Base-by-base conservation (phyloP, 2,113 vertebrate species). In the Reinhardtius hippoglossoides region DNA sequence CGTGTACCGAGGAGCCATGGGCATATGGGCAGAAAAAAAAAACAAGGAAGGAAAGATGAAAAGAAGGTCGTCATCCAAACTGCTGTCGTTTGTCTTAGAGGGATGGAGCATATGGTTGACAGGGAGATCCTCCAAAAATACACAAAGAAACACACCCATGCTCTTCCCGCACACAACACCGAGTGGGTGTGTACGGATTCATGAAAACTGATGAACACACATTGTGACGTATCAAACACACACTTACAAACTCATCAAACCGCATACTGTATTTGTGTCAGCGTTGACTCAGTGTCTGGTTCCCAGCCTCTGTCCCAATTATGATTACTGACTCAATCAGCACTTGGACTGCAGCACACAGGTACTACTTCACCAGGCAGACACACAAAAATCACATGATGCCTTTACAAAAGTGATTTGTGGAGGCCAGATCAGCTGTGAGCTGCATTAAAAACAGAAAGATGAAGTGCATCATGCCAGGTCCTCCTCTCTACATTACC, bases 1-100 rank as follows among this genome's bases (percentile, higher is more conserved):
- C 61, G 20, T 80, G 80, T 61, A 37, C 56, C 1, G 55, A 67
- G 48, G 58, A 81, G 67, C 20, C 71, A 71, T 5, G 24, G 62
- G 42, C 72, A 63, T 81, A 46, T 84, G 66, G 73, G 50, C 50
- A 54, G 6, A 7, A 15, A 24, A 27, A 27, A 26, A 54, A 23
- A 37, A 21, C 23, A 44, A n/a, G 27, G 31, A 78, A 37, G 58
- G 68, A 63, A n/a, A 55, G 40, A 56, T 46, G 67, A 67, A 42
- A 64, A 12, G 48, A 63, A 31, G 35, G 55, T 18, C 76, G 66
- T 55, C 58, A 69, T 67, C 31, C 21, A 48, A 16, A 46, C 63
- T 62, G n/a, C 18, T 31, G 44, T 48, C 16, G 13, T 78, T 86
- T 81, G 73, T 84, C 69, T 83, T 9, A 37, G 27, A 62, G 69